These are phyloP conservation scores for Otus sunia DNA, from an alignment of 2,113 vertebrate species.

Conservation along the genomic window DNA sequence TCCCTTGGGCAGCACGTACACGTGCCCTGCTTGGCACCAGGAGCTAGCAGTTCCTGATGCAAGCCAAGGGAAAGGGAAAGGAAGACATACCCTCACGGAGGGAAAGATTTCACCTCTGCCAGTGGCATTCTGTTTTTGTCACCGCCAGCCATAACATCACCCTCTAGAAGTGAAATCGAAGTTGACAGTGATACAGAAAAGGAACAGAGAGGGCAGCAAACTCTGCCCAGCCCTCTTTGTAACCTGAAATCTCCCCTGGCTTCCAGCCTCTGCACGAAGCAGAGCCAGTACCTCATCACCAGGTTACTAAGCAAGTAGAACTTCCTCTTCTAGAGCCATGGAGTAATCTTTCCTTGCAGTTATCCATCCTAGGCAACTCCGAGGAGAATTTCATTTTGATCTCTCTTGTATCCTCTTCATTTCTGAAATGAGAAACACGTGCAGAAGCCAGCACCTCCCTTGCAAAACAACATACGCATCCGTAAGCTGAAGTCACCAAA, in stretches of 20 bases:
- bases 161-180: not conserved
- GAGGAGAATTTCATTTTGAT: not conserved
- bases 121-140: constrained; percentile 15
- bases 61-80: not conserved
- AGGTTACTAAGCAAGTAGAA: not conserved
- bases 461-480: not conserved
- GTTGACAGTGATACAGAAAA: not conserved
- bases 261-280: not conserved
- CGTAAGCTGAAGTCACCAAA: not conserved
- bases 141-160: not conserved
- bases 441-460: not conserved
- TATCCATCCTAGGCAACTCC: not conserved
- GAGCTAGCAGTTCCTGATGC: not conserved
- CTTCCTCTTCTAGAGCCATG: not conserved
- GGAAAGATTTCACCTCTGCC: constrained; percentile 16
- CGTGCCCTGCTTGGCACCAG: not conserved
- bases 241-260: not conserved
- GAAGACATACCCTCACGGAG: not conserved
- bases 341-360: not conserved
- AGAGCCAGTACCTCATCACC: not conserved
- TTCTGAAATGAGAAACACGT: not conserved
- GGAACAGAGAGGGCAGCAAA: not conserved
- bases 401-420: not conserved
- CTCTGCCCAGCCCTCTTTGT: not conserved
- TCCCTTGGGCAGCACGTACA: not conserved